Base-by-base conservation (phyloP, 2,888 invertebrate genomes). In the Gandaritis pyraliata region DNA sequence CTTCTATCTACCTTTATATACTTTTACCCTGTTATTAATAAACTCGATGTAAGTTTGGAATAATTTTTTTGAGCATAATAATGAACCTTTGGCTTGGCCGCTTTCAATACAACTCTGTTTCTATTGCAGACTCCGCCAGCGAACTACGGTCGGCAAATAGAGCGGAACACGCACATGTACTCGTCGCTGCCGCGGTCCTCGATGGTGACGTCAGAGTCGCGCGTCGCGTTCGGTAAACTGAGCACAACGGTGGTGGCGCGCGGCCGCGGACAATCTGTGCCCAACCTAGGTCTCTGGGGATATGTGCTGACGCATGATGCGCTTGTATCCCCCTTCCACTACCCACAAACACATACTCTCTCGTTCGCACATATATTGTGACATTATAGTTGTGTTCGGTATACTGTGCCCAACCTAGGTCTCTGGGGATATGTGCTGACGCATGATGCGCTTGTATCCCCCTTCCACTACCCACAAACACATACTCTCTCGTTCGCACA, bases 331-430 rank as follows among this genome's bases (percentile, higher is more conserved):
- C 58, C 56, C 51, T 41, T 47, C 2, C 56, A 51, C 54, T 88
- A 1, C 41, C 13, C 41, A 7, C 41, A 15, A 15, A 43, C 16
- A 43, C 10, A 43, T 23, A 6, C 86, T 81, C 96, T 96, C 80
- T 95, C 96, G 73, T 43, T 8, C 15, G 29, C 13, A 47, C 47
- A 47, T 13, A 8, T n/a, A 43, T 73, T 96, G 89, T 93, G 76
- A 82, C 92, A 79, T 81, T 90, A 69, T 93, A 94, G 91, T 93
- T 10, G 33, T 11, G 33, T 94, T 92, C 97, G 97, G 90, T 96
- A 95, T 82, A 97, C 97, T 80, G 97, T 97, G 85, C 98, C 98
- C 80, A 97, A 97, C 93, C 93, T 98, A 97, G 97, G 97, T 97
- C 87, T 86, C 79, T 85, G 75, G 72, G 75, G 73, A 72, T 63